Percentiles rank a stretch among this genome's conserved stretches.
phyloP scores from a whole-genome alignment of 2,797 vertebrate species.

The Acanthis flammea region DNA sequence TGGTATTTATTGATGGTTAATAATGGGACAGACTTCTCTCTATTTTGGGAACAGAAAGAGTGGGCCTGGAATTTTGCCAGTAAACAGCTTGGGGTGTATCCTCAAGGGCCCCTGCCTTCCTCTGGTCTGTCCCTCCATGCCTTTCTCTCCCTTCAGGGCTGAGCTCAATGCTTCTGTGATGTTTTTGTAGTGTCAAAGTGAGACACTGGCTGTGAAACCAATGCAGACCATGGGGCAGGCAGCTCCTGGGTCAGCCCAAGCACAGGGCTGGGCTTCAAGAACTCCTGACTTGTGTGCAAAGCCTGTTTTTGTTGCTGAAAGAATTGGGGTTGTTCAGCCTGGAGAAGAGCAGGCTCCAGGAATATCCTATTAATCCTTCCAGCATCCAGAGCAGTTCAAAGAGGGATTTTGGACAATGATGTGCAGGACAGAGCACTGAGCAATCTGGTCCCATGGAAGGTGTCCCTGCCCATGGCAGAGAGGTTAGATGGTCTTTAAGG shows the following conservation, averaged over 20 bases:
- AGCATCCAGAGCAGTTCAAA: not conserved
- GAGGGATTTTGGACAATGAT: not conserved
- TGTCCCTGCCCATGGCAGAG: not conserved
- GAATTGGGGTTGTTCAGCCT: not conserved
- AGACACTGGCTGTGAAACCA: not conserved
- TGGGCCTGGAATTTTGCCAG: not conserved
- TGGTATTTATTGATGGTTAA: not conserved
- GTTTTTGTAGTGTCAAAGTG: not conserved
- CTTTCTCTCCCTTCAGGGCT: not conserved
- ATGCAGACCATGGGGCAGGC: fast-evolving
- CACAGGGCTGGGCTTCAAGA: not conserved
- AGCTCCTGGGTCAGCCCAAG: not conserved
- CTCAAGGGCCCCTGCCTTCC: not conserved
- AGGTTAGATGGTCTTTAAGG: not conserved
- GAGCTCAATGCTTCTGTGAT: not conserved
- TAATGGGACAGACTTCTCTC: not conserved
- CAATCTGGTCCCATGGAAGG: not conserved
- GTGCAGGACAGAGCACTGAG: not conserved
- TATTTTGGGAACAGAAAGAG: not conserved
- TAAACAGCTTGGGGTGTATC: not conserved
- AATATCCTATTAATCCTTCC: not conserved
- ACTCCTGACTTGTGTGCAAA: not conserved
- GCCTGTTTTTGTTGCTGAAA: not conserved
- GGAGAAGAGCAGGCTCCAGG: not conserved
- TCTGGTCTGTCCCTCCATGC: not conserved